Evolutionary conservation across 92 coral and sea anemone genomes (phyloP).

Genomic region (Porites rus): DNA sequence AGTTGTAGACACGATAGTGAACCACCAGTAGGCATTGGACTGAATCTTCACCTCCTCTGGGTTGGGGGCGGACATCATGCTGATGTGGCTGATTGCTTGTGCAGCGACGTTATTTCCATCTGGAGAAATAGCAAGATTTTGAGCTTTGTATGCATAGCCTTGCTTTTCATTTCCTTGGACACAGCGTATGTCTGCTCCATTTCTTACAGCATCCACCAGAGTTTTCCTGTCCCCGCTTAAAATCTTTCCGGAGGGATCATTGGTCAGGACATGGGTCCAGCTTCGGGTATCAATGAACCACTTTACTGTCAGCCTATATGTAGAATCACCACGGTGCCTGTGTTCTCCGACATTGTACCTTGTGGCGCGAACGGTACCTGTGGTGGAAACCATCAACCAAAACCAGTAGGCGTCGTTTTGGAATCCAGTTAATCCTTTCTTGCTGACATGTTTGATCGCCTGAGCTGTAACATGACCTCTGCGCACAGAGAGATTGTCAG

Average conservation of each 20-base stretch:
- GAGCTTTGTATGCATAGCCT: conserved; percentile 80
- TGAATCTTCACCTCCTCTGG: conserved; percentile 67
- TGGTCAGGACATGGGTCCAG: conserved; percentile 65
- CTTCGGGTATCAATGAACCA: conserved; percentile 86
- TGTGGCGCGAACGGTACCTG: conserved; percentile 77
- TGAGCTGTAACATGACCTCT: conserved; percentile 91
- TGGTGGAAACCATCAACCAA: conserved; percentile 88
- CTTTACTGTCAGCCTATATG: conserved; percentile 34
- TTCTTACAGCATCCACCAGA: conserved; percentile 71
- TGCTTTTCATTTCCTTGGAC: conserved; percentile 35
- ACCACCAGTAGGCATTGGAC: conserved; percentile 91
- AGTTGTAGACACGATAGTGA: conserved; percentile 76
- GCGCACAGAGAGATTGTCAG: conserved; percentile 78
- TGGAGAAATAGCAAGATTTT: conserved; percentile 65
- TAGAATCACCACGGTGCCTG: conserved; percentile 50
- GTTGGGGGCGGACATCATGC: conserved; percentile 66
- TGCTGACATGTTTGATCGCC: conserved; percentile 83
- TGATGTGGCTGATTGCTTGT: conserved; percentile 74
- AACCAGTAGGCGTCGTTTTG: conserved; percentile 86
- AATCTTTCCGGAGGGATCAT: conserved; percentile 51
- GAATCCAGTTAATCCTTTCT: conserved; percentile 59
- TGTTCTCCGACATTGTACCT: conserved; percentile 77
- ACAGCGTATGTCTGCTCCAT: conserved; percentile 85
- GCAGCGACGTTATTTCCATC: conserved; percentile 75
- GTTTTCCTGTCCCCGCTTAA: conserved; percentile 57